These are phyloP conservation scores for Hydractinia echinata DNA, from an alignment of 30 jellyfish, hydroid and myxozoan genomes.

Conservation along the genomic window DNA sequence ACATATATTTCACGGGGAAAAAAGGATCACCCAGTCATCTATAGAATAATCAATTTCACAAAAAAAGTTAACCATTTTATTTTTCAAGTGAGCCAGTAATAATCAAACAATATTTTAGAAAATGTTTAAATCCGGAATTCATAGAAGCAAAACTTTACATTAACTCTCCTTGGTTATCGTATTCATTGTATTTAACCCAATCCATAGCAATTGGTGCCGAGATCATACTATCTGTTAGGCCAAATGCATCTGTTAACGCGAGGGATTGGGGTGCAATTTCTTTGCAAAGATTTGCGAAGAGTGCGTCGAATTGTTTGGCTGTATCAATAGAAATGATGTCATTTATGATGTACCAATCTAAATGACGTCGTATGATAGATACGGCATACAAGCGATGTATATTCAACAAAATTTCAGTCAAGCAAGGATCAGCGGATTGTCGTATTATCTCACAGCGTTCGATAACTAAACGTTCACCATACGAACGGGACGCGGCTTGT, in stretches of 20 bases:
- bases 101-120: too few species aligned
- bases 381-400: slow-evolving; percentile 53
- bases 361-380: slow-evolving; percentile 50
- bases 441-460: slow-evolving; percentile 50
- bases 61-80: too few species aligned
- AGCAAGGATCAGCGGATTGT: slow-evolving; percentile 56
- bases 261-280: slow-evolving; percentile 67
- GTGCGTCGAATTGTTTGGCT: slow-evolving; percentile 43
- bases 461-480: slow-evolving; percentile 75
- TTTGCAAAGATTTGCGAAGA: slow-evolving; percentile 55
- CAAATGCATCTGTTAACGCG: slow-evolving; percentile 72
- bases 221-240: slow-evolving; percentile 73
- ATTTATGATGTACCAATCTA: slow-evolving; percentile 68
- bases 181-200: slow-evolving; percentile 80
- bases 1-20: too few species aligned
- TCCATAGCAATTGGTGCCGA: slow-evolving; percentile 91
- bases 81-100: too few species aligned
- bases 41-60: too few species aligned
- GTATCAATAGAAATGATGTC: slow-evolving; percentile 49
- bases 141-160: too few species aligned
- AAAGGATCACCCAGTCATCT: too few species aligned
- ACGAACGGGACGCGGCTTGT: slow-evolving; percentile 69
- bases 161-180: slow-evolving; percentile 83
- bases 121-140: too few species aligned
- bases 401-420: slow-evolving; percentile 45